A percentile compares a stretch with the other conserved stretches of the same genome.
These are phyloP conservation scores for Hirundo rustica DNA, from an alignment of 2,797 vertebrate species.

Conservation along the genomic window DNA sequence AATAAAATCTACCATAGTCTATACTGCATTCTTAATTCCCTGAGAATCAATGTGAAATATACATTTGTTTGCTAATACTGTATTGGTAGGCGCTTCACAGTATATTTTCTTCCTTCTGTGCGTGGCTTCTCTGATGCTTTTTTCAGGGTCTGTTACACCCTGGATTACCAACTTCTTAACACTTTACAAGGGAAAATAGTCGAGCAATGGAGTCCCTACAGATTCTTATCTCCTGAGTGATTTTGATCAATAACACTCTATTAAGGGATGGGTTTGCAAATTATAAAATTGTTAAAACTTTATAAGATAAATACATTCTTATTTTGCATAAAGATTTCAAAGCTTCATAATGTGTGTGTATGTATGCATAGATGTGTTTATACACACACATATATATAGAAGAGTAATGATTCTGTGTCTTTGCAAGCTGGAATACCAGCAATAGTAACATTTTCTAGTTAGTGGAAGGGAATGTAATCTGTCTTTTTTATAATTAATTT, in stretches of 20 bases:
- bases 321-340: neutral
- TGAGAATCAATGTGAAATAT: neutral
- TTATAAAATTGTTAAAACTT: conserved; percentile 26
- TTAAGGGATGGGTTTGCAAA: conserved; percentile 24
- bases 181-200: conserved; percentile 30
- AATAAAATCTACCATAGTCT: neutral
- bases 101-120: neutral
- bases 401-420: neutral
- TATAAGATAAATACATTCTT: neutral
- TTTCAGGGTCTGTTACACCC: neutral
- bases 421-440: neutral
- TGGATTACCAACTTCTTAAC: conserved; percentile 31
- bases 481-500: neutral
- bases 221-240: conserved; percentile 37
- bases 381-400: neutral
- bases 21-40: neutral
- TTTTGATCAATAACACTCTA: conserved; percentile 51
- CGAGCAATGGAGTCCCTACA: neutral
- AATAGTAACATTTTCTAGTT: neutral
- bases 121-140: neutral
- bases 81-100: neutral
- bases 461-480: neutral
- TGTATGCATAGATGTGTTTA: neutral
- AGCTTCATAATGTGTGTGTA: neutral
- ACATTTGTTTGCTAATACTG: neutral